Evolutionary conservation across 2,888 invertebrate species (phyloP).

Genomic region (Diogma glabrata): DNA sequence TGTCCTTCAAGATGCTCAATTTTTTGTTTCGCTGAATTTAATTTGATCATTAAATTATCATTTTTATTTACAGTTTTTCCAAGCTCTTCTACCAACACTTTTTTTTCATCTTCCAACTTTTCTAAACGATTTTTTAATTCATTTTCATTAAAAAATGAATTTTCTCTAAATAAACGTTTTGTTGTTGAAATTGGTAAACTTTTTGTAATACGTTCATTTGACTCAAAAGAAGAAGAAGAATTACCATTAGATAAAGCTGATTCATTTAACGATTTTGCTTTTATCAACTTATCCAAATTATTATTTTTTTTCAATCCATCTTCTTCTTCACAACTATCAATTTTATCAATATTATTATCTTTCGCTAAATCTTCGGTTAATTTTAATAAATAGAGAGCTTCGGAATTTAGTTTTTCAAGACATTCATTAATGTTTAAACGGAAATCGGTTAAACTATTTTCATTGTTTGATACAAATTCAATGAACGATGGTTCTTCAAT

Average conservation of each 20-base stretch:
- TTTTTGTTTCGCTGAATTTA: slow-evolving; percentile 35
- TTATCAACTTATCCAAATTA: slow-evolving; percentile 20
- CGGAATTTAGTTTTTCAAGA: slow-evolving; percentile 50
- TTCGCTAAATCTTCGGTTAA: slow-evolving; percentile 34
- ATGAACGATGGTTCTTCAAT: slow-evolving; percentile 49
- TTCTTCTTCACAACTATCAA: slow-evolving; percentile 23
- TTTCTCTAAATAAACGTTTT: slow-evolving; percentile 22
- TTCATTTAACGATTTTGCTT: slow-evolving; percentile 32
- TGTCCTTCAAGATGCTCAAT: slow-evolving; percentile 35
- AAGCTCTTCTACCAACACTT: slow-evolving; percentile 45
- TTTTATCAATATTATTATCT: slow-evolving; percentile 18
- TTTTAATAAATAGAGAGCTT: slow-evolving; percentile 58
- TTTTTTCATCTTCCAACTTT: slow-evolving; percentile 34
- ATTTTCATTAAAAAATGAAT: slow-evolving; percentile 18
- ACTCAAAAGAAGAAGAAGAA: neutral
- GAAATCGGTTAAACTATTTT: slow-evolving; percentile 32
- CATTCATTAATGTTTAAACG: slow-evolving; percentile 50
- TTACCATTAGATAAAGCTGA: slow-evolving; percentile 20
- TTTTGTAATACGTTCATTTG: slow-evolving; percentile 16
- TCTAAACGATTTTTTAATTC: slow-evolving; percentile 41
- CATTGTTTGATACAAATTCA: slow-evolving; percentile 44
- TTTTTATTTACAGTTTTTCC: slow-evolving; percentile 47
- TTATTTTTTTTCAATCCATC: slow-evolving; percentile 23
- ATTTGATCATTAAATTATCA: slow-evolving; percentile 41
- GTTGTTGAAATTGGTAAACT: slow-evolving; percentile 30